Evolutionary conservation across 2,797 vertebrate species (phyloP).

Genomic region (Odontamblyopus rebecca): DNA sequence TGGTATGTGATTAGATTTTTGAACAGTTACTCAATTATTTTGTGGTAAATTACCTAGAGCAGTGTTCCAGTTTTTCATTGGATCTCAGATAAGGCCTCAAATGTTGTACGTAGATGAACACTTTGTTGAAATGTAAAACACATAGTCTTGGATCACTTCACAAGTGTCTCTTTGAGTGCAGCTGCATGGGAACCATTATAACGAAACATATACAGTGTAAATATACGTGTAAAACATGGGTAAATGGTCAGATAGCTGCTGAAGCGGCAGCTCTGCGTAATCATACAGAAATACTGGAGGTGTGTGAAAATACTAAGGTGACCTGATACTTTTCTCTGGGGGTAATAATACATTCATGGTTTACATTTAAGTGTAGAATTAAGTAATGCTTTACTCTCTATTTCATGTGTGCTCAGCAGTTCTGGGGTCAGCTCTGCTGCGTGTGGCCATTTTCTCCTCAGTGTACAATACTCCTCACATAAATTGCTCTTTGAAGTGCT

Average conservation of each 20-base stretch:
- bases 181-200: slow-evolving; percentile 67
- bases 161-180: slow-evolving; percentile 56
- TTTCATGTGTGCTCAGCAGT: slow-evolving; percentile 59
- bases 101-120: slow-evolving; percentile 36
- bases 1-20: slow-evolving; percentile 57
- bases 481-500: slow-evolving; percentile 60
- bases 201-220: slow-evolving; percentile 60
- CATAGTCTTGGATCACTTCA: slow-evolving; percentile 33
- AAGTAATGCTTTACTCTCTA: slow-evolving; percentile 52
- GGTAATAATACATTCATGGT: slow-evolving; percentile 62
- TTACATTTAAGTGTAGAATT: slow-evolving; percentile 61
- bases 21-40: slow-evolving; percentile 41
- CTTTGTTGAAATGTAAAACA: slow-evolving; percentile 35
- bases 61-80: slow-evolving; percentile 44
- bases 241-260: slow-evolving; percentile 50
- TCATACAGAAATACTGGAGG: slow-evolving; percentile 40
- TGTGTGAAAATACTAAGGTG: slow-evolving; percentile 30
- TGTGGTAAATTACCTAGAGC: slow-evolving; percentile 51
- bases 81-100: slow-evolving; percentile 61
- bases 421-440: slow-evolving; percentile 54
- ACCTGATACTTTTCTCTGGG: slow-evolving; percentile 52
- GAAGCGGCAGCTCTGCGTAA: slow-evolving; percentile 38
- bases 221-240: slow-evolving; percentile 36
- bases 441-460: slow-evolving; percentile 59
- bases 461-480: slow-evolving; percentile 38